A percentile compares a stretch with the other conserved stretches of the same genome.
Conservation (phyloP, 2,797 vertebrate species). For the Hydrocynus forskahlii region DNA sequence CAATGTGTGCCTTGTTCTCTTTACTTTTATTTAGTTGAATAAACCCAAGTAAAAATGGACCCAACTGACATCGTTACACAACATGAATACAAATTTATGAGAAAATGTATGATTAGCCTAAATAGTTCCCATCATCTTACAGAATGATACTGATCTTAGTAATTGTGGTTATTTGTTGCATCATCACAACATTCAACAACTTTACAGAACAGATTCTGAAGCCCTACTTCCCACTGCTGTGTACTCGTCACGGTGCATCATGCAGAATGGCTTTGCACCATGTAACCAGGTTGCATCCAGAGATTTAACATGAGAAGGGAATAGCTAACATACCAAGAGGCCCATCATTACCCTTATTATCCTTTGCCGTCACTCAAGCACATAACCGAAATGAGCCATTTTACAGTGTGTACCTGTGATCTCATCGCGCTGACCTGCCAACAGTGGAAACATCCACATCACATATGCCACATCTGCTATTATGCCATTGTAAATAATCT, state of each 20-base stretch:
- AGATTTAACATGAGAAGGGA: neutral
- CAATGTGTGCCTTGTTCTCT: no score
- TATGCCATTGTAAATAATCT: slow-evolving; percentile 25
- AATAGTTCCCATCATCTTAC: no score
- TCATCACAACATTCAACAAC: no score
- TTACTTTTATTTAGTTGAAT: no score
- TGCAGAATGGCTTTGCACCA: neutral
- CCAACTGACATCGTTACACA: no score
- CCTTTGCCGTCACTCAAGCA: neutral
- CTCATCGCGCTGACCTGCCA: slow-evolving; percentile 2
- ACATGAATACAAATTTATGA: no score
- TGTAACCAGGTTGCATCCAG: neutral
- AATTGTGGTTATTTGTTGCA: no score
- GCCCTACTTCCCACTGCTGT: no score
- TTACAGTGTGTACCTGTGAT: slow-evolving; percentile 7
- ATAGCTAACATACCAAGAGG: slow-evolving; percentile 3
- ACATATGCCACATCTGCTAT: slow-evolving; percentile 1
- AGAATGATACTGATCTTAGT: no score
- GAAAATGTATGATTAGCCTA: no score
- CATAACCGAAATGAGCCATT: neutral
- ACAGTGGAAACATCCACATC: slow-evolving; percentile 32
- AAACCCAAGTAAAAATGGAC: no score
- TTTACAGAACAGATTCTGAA: no score
- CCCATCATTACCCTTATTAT: slow-evolving; percentile 21
- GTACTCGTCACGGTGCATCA: neutral